These are phyloP conservation scores for Linhomoeus sp. DNA, from an alignment of 2,888 invertebrate genomes.

Conservation along the genomic window DNA sequence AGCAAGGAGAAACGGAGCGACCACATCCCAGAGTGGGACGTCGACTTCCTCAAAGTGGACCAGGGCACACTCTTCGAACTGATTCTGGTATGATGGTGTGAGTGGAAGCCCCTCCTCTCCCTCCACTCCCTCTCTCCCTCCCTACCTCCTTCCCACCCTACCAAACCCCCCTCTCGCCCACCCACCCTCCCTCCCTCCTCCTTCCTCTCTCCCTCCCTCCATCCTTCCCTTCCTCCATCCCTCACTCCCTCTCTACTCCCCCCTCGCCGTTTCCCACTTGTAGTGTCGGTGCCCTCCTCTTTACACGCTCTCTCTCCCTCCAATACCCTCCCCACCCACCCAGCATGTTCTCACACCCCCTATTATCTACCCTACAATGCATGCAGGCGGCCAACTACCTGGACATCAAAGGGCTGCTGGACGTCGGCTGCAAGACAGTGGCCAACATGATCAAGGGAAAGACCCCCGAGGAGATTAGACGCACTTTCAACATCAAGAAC, in stretches of 20 bases:
- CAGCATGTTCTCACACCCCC: not conserved
- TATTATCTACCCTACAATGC: not conserved
- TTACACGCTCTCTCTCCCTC: too few species aligned
- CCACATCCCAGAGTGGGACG: slow-evolving; percentile 97
- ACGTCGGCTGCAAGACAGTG: slow-evolving; percentile 79
- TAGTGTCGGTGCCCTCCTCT: too few species aligned
- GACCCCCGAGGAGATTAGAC: slow-evolving; percentile 38
- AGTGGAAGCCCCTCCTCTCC: too few species aligned
- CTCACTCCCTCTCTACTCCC: too few species aligned
- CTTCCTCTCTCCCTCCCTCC: too few species aligned
- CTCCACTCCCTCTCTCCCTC: too few species aligned
- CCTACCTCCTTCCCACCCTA: too few species aligned
- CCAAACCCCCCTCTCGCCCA: too few species aligned
- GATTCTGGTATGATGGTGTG: slow-evolving; percentile 50
- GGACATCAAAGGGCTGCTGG: slow-evolving; percentile 75
- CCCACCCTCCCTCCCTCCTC: too few species aligned
- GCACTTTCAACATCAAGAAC: slow-evolving; percentile 39
- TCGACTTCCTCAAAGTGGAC: slow-evolving; percentile 92
- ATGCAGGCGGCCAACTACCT: slow-evolving; percentile 69
- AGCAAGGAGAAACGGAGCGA: slow-evolving; percentile 95
- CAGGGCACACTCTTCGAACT: slow-evolving; percentile 82
- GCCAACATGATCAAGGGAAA: slow-evolving; percentile 41
- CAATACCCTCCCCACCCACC: slow-evolving; percentile 4
- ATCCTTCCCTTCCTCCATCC: too few species aligned
- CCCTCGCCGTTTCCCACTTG: too few species aligned